A percentile compares a stretch with the other conserved stretches of the same genome.
Conservation (phyloP, 2,113 vertebrate species). For the Hippolais icterina region DNA sequence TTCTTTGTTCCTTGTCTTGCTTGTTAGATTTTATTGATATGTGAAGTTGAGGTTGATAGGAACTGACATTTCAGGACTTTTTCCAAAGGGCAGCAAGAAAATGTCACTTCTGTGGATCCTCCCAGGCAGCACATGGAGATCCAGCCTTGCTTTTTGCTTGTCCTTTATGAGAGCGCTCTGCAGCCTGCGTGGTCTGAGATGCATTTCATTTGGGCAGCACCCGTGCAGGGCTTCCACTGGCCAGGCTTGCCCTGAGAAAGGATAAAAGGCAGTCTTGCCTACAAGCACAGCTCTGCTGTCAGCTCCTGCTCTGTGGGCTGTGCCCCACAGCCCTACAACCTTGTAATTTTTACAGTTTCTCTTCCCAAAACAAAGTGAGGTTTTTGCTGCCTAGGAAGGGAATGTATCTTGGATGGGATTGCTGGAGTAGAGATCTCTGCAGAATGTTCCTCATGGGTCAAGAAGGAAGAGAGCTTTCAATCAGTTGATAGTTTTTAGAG, state of each 20-base stretch:
- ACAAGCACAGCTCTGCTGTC: background rate
- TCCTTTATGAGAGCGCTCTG: fast-evolving
- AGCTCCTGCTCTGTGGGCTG: background rate
- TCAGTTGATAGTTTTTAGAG: background rate
- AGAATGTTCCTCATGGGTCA: background rate
- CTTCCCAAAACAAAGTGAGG: background rate
- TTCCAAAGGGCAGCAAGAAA: background rate
- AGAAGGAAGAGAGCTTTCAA: background rate
- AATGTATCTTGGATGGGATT: background rate
- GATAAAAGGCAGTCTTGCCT: background rate
- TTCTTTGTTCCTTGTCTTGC: background rate
- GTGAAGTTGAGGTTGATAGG: background rate
- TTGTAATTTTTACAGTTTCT: background rate
- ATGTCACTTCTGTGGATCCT: background rate
- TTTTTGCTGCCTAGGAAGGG: background rate
- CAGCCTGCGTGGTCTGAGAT: background rate
- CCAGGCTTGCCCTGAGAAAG: background rate
- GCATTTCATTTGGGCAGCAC: background rate
- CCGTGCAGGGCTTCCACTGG: background rate
- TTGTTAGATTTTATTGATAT: background rate
- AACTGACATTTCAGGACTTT: background rate
- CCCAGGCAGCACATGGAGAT: background rate
- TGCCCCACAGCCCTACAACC: background rate
- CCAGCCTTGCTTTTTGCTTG: background rate
- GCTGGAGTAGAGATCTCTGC: background rate